Evolutionary conservation across 2,113 vertebrate genomes (phyloP).

Genomic region (Hyaena hyaena): DNA sequence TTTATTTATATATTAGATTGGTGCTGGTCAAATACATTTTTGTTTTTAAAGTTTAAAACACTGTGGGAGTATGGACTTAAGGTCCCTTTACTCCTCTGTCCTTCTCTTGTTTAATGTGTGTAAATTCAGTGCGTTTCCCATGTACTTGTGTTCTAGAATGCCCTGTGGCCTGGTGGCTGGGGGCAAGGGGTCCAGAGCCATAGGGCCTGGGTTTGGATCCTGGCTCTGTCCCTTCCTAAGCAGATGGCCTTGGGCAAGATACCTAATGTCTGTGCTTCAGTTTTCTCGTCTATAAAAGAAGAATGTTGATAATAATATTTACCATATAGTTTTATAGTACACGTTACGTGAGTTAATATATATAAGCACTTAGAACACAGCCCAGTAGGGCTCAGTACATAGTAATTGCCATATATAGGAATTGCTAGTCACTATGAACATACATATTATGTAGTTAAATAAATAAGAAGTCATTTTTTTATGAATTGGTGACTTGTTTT

Average conservation of each 20-base stretch:
- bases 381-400: background rate
- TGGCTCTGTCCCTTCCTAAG: background rate
- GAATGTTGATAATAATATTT: background rate
- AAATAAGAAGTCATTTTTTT: constrained; percentile 29
- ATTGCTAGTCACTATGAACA: background rate
- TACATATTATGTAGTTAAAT: background rate
- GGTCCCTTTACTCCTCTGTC: background rate
- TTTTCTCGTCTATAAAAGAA: background rate
- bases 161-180: background rate
- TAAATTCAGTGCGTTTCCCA: background rate
- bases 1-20: background rate
- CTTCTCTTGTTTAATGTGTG: background rate
- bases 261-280: background rate
- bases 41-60: background rate
- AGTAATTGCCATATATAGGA: background rate
- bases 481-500: background rate
- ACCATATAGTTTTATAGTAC: background rate
- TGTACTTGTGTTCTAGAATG: background rate
- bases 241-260: background rate
- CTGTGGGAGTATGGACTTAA: background rate
- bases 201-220: background rate
- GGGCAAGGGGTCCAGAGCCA: background rate
- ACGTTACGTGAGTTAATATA: constrained; percentile 33
- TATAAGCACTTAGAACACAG: background rate
- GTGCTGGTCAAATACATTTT: background rate